Evolutionary conservation across 2,113 vertebrate species (phyloP), one percentile per base, ranked within the genome.

Genomic region (Phasianus colchicus): DNA sequence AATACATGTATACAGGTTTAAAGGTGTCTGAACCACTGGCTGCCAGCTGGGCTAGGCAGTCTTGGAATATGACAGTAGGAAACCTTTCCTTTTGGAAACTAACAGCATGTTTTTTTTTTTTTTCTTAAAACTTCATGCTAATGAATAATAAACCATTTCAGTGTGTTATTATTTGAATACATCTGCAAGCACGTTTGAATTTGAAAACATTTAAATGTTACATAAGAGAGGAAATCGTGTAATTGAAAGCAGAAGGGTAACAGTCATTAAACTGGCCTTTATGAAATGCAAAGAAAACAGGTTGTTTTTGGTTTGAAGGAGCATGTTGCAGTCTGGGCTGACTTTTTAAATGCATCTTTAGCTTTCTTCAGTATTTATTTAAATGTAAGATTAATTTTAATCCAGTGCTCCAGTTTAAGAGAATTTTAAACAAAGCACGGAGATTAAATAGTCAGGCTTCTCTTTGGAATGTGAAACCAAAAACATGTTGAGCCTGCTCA

Each of bases 391-490:
- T 83, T 88, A 55, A 61, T 60, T 60, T 89, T 66, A 91, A 89
- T 91, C 79, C 74, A 85, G 77, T 93, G 73, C 55, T 95, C 45
- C 29, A 30, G 63, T 86, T 94, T 55, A 80, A 83, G 88, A 89
- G 82, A 88, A 40, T 88, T 91, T 94, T 85, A 86, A 96, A 91
- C 80, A 77, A 83, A 80, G 57, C 61, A 48, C 34, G 11, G 61
- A 79, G 66, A 81, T 92, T 90, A 71, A 92, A 61, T 81, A 83
- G 69, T 81, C 1, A 2, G 21, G 60, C 87, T 95, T 93, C 52
- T 78, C 43, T 88, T 67, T 71, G 88, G 82, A 95, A 95, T 78
- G 75, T 71, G 87, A 95, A 89, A 91, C 86, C 81, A 85, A 81
- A 93, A 95, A 61, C 86, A 78, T n/a, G 57, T 69, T 1, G 9